phyloP scores from a whole-genome alignment of 1,140 invertebrate genomes.

The Brachionus rubens region DNA sequence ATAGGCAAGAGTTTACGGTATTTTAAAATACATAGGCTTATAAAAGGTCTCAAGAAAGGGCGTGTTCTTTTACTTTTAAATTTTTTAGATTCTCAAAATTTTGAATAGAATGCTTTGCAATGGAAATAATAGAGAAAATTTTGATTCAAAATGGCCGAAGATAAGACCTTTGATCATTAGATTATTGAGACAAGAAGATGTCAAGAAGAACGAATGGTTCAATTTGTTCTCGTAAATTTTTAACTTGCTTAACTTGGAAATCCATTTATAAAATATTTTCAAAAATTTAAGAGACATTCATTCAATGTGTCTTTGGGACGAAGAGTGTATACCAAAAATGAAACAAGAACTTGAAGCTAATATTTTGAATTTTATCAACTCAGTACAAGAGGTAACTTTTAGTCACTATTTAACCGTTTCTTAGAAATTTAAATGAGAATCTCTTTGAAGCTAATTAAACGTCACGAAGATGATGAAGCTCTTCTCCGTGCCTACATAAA shows the following conservation, averaged over 20 bases:
- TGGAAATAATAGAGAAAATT: slow-evolving; percentile 55
- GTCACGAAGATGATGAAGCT: slow-evolving; percentile 87
- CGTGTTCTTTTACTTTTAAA: too few relatives aligned
- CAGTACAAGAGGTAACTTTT: slow-evolving; percentile 73
- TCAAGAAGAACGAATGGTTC: slow-evolving; percentile 92
- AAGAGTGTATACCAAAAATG: slow-evolving; percentile 83
- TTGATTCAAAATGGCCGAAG: slow-evolving; percentile 90
- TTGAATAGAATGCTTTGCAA: neutral
- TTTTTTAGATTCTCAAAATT: too few relatives aligned
- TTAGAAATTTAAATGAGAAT: slow-evolving; percentile 27
- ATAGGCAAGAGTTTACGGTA: too few relatives aligned
- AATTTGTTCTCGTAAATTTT: slow-evolving; percentile 80
- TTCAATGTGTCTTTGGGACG: slow-evolving; percentile 90
- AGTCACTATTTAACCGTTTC: neutral
- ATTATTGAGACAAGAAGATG: slow-evolving; percentile 82
- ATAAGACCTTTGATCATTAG: slow-evolving; percentile 90
- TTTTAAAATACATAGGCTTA: too few relatives aligned
- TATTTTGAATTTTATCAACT: slow-evolving; percentile 88
- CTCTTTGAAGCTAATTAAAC: slow-evolving; percentile 70
- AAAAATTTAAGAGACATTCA: slow-evolving; percentile 76
- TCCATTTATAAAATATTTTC: too few relatives aligned
- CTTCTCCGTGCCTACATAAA: slow-evolving; percentile 89
- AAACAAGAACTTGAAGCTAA: slow-evolving; percentile 82
- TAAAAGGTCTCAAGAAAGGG: too few relatives aligned
- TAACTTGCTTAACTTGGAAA: too few relatives aligned